These are phyloP conservation scores for Leptoclinus maculatus DNA, from an alignment of 2,797 vertebrate species.

Conservation along the genomic window DNA sequence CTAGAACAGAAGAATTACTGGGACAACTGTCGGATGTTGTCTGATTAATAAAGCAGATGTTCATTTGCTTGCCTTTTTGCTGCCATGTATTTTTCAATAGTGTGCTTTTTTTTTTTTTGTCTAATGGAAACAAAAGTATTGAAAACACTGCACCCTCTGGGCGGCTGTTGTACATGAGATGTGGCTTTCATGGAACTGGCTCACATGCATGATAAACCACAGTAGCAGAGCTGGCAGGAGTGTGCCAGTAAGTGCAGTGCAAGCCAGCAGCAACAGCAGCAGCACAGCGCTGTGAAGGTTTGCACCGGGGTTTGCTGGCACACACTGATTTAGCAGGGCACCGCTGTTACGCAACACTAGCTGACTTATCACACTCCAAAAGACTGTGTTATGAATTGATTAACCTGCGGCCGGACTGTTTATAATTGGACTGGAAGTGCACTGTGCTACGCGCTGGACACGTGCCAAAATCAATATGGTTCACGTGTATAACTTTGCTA, in stretches of 20 bases:
- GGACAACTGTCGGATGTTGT: constrained; percentile 38
- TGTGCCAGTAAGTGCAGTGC: constrained; percentile 22
- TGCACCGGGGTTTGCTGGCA: constrained; percentile 53
- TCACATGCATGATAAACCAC: constrained; percentile 30
- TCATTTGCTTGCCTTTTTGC: constrained; percentile 26
- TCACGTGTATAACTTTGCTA: constrained; percentile 35
- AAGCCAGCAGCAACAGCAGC: constrained; percentile 41
- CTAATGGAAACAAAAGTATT: constrained; percentile 13
- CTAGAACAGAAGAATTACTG: constrained; percentile 38
- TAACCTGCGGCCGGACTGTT: constrained; percentile 62
- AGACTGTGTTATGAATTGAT: constrained; percentile 76
- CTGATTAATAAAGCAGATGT: constrained; percentile 41
- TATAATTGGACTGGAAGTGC: constrained; percentile 74
- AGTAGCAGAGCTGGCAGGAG: constrained; percentile 42
- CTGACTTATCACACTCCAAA: constrained; percentile 72
- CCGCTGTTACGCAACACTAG: constrained; percentile 71
- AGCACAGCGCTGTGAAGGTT: constrained; percentile 50
- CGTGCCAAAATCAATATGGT: constrained; percentile 71
- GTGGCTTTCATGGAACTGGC: constrained; percentile 16
- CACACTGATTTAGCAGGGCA: constrained; percentile 59
- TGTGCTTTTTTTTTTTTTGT: background rate
- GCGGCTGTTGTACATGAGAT: constrained; percentile 36
- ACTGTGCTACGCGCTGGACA: constrained; percentile 51
- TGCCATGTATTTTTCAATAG: constrained; percentile 4
- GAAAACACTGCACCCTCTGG: constrained; percentile 5